Evolutionary conservation across 2,888 invertebrate genomes (phyloP).

Genomic region (Labia minor): DNA sequence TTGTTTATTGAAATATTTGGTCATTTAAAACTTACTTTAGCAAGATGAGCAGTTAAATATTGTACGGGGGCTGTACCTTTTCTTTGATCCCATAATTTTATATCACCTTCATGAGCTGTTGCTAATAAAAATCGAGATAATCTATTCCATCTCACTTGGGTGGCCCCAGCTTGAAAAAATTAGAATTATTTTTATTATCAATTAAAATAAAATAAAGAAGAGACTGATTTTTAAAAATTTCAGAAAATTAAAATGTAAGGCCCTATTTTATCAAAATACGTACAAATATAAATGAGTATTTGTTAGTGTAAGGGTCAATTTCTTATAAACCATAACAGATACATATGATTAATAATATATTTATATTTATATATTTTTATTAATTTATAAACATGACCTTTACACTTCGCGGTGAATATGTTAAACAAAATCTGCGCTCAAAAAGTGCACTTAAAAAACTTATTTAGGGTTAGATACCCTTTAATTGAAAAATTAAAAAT

Average conservation of each 20-base stretch:
- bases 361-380: too few relatives aligned
- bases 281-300: too few relatives aligned
- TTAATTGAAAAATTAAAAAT: too few relatives aligned
- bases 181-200: conserved; percentile 15
- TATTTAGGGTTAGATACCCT: too few relatives aligned
- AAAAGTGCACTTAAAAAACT: too few relatives aligned
- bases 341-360: too few relatives aligned
- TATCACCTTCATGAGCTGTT: conserved; percentile 91
- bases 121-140: conserved; percentile 73
- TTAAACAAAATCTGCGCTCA: too few relatives aligned
- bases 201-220: conserved; percentile 17
- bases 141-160: conserved; percentile 89
- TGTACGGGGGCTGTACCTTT: conserved; percentile 78
- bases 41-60: conserved; percentile 85
- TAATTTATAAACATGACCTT: too few relatives aligned
- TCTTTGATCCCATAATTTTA: conserved; percentile 90
- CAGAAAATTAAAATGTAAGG: not conserved
- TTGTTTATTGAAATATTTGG: not conserved
- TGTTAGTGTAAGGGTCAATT: too few relatives aligned
- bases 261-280: too few relatives aligned
- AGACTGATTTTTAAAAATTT: not conserved
- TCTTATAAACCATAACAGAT: too few relatives aligned
- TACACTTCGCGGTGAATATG: too few relatives aligned
- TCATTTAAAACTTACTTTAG: conserved; percentile 37
- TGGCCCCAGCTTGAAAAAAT: conserved; percentile 64